A percentile compares a stretch with the other conserved stretches of the same genome.
Evolutionary conservation across 2,888 invertebrate genomes (phyloP).

Genomic region (Sclerodermus sp.): DNA sequence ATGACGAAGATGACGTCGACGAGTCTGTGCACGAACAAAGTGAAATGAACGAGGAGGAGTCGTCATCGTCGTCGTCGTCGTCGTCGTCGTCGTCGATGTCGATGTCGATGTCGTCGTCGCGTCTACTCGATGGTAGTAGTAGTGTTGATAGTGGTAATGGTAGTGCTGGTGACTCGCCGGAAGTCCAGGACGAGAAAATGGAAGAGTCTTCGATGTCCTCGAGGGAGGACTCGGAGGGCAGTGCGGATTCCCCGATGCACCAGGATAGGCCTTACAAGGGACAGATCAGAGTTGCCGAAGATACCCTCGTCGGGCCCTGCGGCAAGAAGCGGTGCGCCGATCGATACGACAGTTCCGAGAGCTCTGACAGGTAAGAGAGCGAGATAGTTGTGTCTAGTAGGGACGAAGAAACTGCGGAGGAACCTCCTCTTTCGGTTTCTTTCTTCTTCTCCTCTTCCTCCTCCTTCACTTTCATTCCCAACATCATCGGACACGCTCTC

Average conservation of each 20-base stretch:
- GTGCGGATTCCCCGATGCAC: neutral
- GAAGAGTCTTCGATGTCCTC: slow-evolving; percentile 16
- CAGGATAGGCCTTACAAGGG: slow-evolving; percentile 29
- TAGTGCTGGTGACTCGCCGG: slow-evolving; percentile 10
- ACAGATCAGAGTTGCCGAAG: slow-evolving; percentile 48
- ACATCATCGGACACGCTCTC: no score
- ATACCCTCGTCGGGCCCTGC: slow-evolving; percentile 57
- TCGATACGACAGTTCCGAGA: slow-evolving; percentile 91
- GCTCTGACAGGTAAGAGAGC: slow-evolving; percentile 81
- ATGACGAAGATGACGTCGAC: no score
- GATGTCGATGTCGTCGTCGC: no score
- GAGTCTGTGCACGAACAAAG: no score
- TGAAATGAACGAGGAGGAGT: neutral
- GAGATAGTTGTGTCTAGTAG: slow-evolving; percentile 38
- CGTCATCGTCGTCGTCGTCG: slow-evolving; percentile 6
- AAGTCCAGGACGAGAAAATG: slow-evolving; percentile 59
- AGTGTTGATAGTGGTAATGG: slow-evolving; percentile 18
- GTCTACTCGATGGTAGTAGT: no score
- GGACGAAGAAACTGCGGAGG: neutral
- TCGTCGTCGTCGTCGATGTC: neutral
- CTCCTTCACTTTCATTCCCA: neutral
- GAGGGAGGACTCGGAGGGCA: slow-evolving; percentile 8
- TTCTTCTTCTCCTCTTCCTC: neutral
- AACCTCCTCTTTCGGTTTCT: neutral
- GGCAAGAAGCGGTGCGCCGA: slow-evolving; percentile 85